Base-by-base conservation (phyloP, 2,797 vertebrate genomes). In the Adelosebastes latens region DNA sequence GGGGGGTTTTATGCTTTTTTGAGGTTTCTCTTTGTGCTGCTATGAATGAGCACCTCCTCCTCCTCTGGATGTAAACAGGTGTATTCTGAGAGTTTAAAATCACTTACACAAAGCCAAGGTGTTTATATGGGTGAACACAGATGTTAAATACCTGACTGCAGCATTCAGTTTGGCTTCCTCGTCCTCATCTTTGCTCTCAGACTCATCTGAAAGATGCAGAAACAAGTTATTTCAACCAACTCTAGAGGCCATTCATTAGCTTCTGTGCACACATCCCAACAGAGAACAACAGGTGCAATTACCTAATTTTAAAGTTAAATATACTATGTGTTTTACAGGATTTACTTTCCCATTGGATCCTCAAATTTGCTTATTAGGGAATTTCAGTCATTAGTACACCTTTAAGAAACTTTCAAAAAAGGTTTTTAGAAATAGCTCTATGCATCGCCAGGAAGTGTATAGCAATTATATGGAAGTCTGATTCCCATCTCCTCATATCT, bases 141-240 rank as follows among this genome's bases (percentile, higher is more conserved):
- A 31, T n/a, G 31, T 79, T 61, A 11, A 18, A 84, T 79, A 96
- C 96, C 96, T 90, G 88, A 94, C 88, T 8, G 94, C 92, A 63
- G 93, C 94, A 14, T 93, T 92, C 61, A 94, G 76, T 67, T 96
- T 96, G 63, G 96, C 96, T 85, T 98, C 98, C 60, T 98, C 98
- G 58, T 98, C 96, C 34, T 96, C 95, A 34, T 99, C 98, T 87
- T 96, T 98, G 89, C 96, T 96, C 81, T 99, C 98, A 39, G 97
- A 96, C 93, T 99, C 98, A 95, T 99, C 98, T 99, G 93, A 39
- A 93, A 79, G 52, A 64, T 82, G 75, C 75, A 24, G 24, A 24
- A 27, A 53, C 24, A 1, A 14, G 11, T 11, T 36, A 0, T 16
- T 58, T n/a, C 2, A 59, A 12, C 3, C 5, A 24, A 20, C 22